Conservation (phyloP, 2,797 vertebrate genomes). For the Sebastiscus tertius region DNA sequence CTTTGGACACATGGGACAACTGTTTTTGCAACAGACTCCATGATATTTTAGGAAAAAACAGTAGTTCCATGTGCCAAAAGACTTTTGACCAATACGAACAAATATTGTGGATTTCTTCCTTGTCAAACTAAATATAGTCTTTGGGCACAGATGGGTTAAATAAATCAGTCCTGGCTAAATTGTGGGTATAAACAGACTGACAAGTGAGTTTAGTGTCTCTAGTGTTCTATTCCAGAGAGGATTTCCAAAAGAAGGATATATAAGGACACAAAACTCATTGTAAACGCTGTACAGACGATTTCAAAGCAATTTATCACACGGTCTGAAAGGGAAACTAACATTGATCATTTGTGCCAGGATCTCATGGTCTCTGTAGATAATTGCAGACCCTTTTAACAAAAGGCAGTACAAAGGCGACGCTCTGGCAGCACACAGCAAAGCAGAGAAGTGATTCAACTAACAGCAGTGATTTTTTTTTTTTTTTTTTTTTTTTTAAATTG, state of each 20-base stretch:
- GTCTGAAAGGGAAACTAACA: constrained; percentile 36
- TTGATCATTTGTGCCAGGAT: constrained; percentile 31
- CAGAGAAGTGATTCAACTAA: constrained; percentile 2
- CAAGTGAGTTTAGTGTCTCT: neutral
- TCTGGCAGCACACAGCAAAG: constrained; percentile 13
- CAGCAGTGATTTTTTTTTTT: neutral
- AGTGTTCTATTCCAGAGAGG: neutral
- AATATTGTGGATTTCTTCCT: no score
- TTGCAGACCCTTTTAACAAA: constrained; percentile 40
- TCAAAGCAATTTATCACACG: constrained; percentile 36
- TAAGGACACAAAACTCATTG: neutral
- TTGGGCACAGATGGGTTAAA: no score
- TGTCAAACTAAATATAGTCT: no score
- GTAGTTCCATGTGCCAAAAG: no score
- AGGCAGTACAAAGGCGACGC: constrained; percentile 28
- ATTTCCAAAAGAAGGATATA: neutral
- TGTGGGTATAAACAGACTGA: no score
- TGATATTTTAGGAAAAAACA: no score
- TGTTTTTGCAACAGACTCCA: no score
- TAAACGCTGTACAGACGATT: neutral
- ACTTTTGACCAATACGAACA: no score
- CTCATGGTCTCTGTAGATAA: constrained; percentile 32
- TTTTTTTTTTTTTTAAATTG: constrained; percentile 32
- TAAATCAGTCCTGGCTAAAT: no score
- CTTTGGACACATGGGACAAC: no score